Percentiles rank a stretch among this genome's conserved stretches.
These are phyloP conservation scores for Alouatta palliata DNA, from an alignment of 2,113 vertebrate species.

Conservation along the genomic window DNA sequence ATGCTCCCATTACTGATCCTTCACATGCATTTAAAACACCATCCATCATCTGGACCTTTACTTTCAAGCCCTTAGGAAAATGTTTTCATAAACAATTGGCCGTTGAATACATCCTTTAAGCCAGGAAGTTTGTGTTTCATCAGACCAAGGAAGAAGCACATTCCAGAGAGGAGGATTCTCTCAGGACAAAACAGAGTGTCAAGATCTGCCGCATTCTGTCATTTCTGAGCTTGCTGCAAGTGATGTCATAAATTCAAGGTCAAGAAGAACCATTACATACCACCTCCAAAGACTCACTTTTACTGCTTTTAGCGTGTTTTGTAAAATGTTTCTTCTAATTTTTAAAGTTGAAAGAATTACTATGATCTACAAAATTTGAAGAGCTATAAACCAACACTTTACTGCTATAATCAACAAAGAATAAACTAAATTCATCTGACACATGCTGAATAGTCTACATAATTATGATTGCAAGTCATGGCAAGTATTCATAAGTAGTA, in stretches of 20 bases:
- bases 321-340: slow-evolving; percentile 16
- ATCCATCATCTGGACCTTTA: slow-evolving; percentile 31
- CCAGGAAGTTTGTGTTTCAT: slow-evolving; percentile 55
- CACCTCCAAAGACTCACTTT: neutral
- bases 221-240: slow-evolving; percentile 8
- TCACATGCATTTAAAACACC: slow-evolving; percentile 44
- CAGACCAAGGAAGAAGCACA: slow-evolving; percentile 47
- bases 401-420: neutral
- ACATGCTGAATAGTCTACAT: neutral
- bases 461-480: neutral
- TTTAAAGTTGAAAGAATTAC: neutral
- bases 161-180: slow-evolving; percentile 58
- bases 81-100: slow-evolving; percentile 66
- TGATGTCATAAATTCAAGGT: slow-evolving; percentile 51
- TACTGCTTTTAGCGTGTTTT: neutral
- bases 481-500: neutral
- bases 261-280: neutral
- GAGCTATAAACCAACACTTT: neutral
- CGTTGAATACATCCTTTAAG: neutral
- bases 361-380: slow-evolving; percentile 17
- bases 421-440: neutral
- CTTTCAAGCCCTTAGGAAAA: slow-evolving; percentile 31
- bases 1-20: slow-evolving; percentile 27
- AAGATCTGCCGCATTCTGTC: slow-evolving; percentile 17
- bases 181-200: slow-evolving; percentile 52